These are phyloP conservation scores for Brachycybe producta DNA, from an alignment of 2,888 invertebrate species.

Conservation along the genomic window DNA sequence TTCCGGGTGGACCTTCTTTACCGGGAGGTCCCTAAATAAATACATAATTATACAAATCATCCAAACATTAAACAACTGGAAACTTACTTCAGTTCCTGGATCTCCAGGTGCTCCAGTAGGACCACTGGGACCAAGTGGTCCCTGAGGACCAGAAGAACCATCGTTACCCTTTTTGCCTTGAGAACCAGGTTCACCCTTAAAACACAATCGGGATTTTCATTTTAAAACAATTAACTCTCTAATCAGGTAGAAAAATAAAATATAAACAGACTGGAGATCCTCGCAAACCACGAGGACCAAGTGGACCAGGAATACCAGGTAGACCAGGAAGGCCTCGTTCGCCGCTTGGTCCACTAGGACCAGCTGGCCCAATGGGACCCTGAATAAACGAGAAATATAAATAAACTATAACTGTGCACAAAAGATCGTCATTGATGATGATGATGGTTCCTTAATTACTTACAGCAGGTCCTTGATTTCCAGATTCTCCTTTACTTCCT, in stretches of 20 bases:
- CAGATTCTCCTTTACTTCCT: conserved; percentile 48
- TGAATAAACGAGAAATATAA: not conserved
- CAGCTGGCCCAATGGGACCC: conserved; percentile 56
- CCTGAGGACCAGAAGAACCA: conserved; percentile 55
- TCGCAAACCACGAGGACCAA: conserved; percentile 51
- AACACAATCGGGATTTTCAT: not conserved
- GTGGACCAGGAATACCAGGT: conserved; percentile 48
- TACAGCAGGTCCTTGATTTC: conserved; percentile 30
- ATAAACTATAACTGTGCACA: not conserved
- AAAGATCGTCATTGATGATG: too few species aligned
- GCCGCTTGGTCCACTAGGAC: conserved; percentile 45
- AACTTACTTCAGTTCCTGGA: conserved; percentile 28
- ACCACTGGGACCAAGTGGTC: conserved; percentile 53
- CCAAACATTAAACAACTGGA: not conserved
- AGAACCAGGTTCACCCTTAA: conserved; percentile 54
- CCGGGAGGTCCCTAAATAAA: conserved; percentile 22
- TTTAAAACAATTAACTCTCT: not conserved
- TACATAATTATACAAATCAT: not conserved
- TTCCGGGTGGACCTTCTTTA: conserved; percentile 43
- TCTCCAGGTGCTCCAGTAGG: conserved; percentile 48
- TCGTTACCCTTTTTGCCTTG: conserved; percentile 58
- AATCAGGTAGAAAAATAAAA: not conserved
- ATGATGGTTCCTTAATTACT: too few species aligned
- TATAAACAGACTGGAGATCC: conserved; percentile 44
- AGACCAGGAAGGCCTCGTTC: conserved; percentile 52